Evolutionary conservation across 2,113 vertebrate species (phyloP).

Genomic region (Zosterops pallidus): DNA sequence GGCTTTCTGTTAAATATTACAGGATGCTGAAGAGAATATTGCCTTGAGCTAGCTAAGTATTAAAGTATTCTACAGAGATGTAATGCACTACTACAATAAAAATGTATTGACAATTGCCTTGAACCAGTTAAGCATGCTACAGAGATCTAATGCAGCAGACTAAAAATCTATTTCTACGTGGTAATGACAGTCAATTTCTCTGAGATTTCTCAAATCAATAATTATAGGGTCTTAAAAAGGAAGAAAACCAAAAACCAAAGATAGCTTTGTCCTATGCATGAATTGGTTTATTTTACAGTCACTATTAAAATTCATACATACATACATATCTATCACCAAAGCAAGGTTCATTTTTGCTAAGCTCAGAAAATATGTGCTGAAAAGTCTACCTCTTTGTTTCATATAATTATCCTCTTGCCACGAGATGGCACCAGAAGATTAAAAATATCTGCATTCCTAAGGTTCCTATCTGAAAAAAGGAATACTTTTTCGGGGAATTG

Average conservation of each 20-base stretch:
- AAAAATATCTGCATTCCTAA: background rate
- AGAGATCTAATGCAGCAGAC: background rate
- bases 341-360: background rate
- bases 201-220: background rate
- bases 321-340: background rate
- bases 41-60: background rate
- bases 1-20: background rate
- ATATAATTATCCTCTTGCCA: constrained; percentile 25
- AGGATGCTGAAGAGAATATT: background rate
- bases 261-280: background rate
- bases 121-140: background rate
- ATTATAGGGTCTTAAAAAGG: background rate
- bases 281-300: background rate
- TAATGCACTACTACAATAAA: background rate
- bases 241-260: background rate
- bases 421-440: constrained; percentile 75
- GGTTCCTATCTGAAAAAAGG: background rate
- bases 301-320: background rate
- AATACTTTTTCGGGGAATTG: background rate
- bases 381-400: background rate
- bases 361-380: background rate
- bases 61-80: background rate
- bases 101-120: background rate
- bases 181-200: background rate
- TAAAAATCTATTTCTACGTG: constrained; percentile 35